Conservation (phyloP, 2,888 invertebrate species). For the Drosophila nigricruria region DNA sequence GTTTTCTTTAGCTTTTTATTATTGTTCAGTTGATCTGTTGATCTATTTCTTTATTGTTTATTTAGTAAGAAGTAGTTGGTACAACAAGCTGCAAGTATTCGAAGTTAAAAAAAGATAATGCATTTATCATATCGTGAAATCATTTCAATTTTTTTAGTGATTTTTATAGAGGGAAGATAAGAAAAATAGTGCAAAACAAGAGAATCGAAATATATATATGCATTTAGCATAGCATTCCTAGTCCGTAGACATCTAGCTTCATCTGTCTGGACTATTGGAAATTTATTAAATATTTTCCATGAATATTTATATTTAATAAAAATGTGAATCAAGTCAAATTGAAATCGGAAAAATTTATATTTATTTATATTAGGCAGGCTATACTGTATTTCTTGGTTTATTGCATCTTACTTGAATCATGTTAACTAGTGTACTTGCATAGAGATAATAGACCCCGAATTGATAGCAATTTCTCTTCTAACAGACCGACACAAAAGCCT, state of each 20-base stretch:
- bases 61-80: conserved; percentile 80
- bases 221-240: conserved; percentile 1
- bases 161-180: conserved; percentile 25
- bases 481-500: conserved; percentile 54
- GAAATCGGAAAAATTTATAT: not conserved
- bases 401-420: conserved; percentile 16
- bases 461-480: conserved; percentile 13
- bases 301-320: not conserved
- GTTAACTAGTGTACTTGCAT: conserved; percentile 23
- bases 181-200: conserved; percentile 33
- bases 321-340: too few relatives aligned
- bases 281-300: not conserved
- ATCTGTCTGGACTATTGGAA: not conserved
- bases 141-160: conserved; percentile 6
- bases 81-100: conserved; percentile 80
- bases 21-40: conserved; percentile 57
- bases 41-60: conserved; percentile 49
- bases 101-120: conserved; percentile 67
- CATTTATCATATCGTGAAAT: conserved; percentile 56
- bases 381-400: not conserved
- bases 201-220: conserved; percentile 24
- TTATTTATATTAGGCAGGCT: not conserved
- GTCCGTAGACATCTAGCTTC: not conserved
- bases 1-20: conserved; percentile 42
- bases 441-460: conserved; percentile 7